Evolutionary conservation across 2,888 invertebrate species (phyloP).

Genomic region (Orthosia incerta): DNA sequence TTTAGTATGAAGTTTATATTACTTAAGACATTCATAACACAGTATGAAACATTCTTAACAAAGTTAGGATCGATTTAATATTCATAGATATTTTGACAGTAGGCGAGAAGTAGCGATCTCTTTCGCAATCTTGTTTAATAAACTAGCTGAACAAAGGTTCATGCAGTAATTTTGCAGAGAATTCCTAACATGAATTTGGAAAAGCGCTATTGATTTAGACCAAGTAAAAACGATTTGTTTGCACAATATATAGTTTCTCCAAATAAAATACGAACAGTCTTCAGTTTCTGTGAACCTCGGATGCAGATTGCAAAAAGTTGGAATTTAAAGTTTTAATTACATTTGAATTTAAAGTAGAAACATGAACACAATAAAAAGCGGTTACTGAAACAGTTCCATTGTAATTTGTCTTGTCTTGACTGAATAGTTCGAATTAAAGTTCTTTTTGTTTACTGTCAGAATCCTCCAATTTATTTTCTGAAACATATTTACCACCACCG

Average conservation of each 20-base stretch:
- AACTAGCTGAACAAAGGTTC: neutral
- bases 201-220: neutral
- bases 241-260: neutral
- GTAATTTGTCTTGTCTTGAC: neutral
- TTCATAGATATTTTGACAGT: neutral
- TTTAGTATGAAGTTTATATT: neutral
- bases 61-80: neutral
- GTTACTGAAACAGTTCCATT: neutral
- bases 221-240: neutral
- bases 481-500: neutral
- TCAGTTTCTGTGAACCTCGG: neutral
- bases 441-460: neutral
- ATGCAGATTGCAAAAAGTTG: neutral
- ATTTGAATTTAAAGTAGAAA: slow-evolving; percentile 19
- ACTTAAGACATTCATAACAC: neutral
- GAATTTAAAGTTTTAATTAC: slow-evolving; percentile 14
- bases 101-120: neutral
- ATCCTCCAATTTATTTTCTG: neutral
- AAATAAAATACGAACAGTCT: neutral
- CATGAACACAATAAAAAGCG: slow-evolving; percentile 6
- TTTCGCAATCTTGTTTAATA: neutral
- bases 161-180: neutral
- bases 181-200: neutral
- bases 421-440: neutral
- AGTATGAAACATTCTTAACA: neutral